Conservation (phyloP, 2,888 invertebrate species). For the Zygaena filipendulae region DNA sequence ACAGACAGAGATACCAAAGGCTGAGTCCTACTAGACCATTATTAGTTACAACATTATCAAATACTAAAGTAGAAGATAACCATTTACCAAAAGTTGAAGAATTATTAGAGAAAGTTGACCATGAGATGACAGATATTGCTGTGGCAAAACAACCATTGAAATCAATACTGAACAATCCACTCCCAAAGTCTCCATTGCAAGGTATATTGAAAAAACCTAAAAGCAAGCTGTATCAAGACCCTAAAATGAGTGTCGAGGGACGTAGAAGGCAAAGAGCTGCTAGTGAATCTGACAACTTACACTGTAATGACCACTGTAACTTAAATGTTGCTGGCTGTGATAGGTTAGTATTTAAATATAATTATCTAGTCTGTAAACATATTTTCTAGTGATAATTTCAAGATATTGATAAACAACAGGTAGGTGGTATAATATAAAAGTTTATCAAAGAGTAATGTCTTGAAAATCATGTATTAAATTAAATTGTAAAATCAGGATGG, state of each 20-base stretch:
- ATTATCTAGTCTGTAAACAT: no score
- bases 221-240: slow-evolving; percentile 34
- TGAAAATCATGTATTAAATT: no score
- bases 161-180: slow-evolving; percentile 57
- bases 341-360: slow-evolving; percentile 29
- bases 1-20: slow-evolving; percentile 44
- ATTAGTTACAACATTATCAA: slow-evolving; percentile 46
- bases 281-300: slow-evolving; percentile 60
- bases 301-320: slow-evolving; percentile 33
- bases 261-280: slow-evolving; percentile 54
- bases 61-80: slow-evolving; percentile 46
- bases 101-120: slow-evolving; percentile 50
- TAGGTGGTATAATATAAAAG: background rate
- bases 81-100: slow-evolving; percentile 59
- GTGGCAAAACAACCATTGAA: slow-evolving; percentile 50
- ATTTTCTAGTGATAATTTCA: no score
- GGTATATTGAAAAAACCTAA: slow-evolving; percentile 59
- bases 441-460: no score
- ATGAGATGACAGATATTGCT: slow-evolving; percentile 49
- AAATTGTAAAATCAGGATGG: no score
- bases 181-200: slow-evolving; percentile 43
- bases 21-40: slow-evolving; percentile 44
- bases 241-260: slow-evolving; percentile 35
- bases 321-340: slow-evolving; percentile 46
- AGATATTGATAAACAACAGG: no score